phyloP scores from a whole-genome alignment of 2,888 invertebrate species.

The Rosalia funebris region DNA sequence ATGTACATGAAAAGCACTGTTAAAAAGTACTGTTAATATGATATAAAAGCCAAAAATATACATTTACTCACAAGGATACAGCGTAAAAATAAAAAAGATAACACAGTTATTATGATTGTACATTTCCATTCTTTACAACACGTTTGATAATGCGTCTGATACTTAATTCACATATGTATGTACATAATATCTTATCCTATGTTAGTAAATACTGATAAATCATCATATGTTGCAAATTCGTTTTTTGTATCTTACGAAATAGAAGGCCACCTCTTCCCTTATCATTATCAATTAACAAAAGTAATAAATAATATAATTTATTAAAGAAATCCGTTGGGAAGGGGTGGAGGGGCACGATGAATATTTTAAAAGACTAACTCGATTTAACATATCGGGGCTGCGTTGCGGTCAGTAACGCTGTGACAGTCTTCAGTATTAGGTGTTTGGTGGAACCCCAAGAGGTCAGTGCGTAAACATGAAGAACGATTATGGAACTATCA shows the following conservation, averaged over 20 bases:
- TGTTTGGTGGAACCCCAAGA: slow-evolving; percentile 7
- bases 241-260: too few relatives aligned
- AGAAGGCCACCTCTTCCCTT: too few relatives aligned
- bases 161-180: background rate
- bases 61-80: too few relatives aligned
- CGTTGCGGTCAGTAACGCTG: slow-evolving; percentile 25
- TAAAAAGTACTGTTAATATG: too few relatives aligned
- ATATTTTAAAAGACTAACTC: background rate
- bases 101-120: background rate
- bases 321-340: slow-evolving; percentile 1
- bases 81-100: too few relatives aligned
- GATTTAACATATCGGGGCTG: background rate
- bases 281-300: background rate
- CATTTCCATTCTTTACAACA: background rate
- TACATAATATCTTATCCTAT: too few relatives aligned
- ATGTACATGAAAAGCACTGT: too few relatives aligned
- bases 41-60: too few relatives aligned
- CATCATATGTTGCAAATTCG: background rate
- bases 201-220: background rate
- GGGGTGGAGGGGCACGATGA: slow-evolving; percentile 9
- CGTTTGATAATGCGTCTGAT: background rate
- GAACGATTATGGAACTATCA: slow-evolving; percentile 38
- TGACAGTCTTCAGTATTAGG: slow-evolving; percentile 22
- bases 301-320: background rate
- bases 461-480: slow-evolving; percentile 28